Percentiles rank a stretch among this genome's conserved stretches.
phyloP scores from a whole-genome alignment of 1,140 invertebrate species.

The Prorops nasuta region DNA sequence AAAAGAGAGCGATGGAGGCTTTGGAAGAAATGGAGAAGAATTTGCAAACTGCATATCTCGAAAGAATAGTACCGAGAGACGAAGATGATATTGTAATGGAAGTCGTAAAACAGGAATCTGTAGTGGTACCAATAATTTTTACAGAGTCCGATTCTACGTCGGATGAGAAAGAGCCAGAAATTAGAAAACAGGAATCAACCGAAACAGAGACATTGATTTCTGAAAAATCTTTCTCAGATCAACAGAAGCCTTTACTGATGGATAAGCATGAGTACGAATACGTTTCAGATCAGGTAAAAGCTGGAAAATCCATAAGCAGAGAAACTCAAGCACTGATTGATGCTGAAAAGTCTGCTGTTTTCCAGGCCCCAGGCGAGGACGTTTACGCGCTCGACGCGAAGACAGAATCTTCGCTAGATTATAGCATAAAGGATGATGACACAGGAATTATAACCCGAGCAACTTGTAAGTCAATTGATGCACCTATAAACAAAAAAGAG shows the following conservation, averaged over 20 bases:
- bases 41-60: no score
- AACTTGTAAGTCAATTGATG: conserved; percentile 52
- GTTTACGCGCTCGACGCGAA: conserved; percentile 11
- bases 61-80: no score
- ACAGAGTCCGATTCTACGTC: neutral
- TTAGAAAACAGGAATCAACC: neutral
- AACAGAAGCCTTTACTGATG: neutral
- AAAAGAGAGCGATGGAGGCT: neutral
- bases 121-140: neutral
- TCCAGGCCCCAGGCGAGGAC: conserved; percentile 35
- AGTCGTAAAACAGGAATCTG: neutral
- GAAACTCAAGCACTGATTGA: conserved; percentile 32
- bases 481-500: conserved; percentile 39
- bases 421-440: conserved; percentile 22
- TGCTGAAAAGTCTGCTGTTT: conserved; percentile 35
- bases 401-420: conserved; percentile 17
- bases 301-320: neutral
- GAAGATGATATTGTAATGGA: neutral
- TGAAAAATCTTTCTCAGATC: neutral
- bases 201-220: neutral
- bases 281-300: conserved; percentile 35
- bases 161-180: neutral
- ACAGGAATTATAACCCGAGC: conserved; percentile 29
- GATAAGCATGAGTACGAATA: conserved; percentile 28
- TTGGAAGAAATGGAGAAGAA: no score